Evolutionary conservation across 2,888 invertebrate genomes (phyloP), one percentile per base, ranked within the genome.

Genomic region (Drosophila formosana): DNA sequence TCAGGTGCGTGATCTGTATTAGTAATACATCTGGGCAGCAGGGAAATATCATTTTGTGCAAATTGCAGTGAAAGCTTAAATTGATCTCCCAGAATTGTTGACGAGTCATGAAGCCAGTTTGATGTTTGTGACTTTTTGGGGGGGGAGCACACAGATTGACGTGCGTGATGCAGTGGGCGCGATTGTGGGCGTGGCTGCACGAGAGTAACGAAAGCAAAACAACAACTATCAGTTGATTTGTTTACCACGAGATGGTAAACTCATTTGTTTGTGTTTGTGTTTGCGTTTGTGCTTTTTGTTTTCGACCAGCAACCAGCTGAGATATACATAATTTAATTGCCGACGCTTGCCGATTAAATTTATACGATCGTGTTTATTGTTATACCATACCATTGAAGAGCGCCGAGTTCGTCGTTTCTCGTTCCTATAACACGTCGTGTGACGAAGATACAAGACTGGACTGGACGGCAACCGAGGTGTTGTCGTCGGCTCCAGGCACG

Each of bases 291-390:
- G 39, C 25, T 41, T 26, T n/a, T 30, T 34, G 6, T 34, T 43
- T 4, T 47, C 25, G 55, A 43, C 32, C 45, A 32, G 13, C 43
- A 53, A 53, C 52, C 9, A 52, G 39, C 34, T 4, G 56, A 37
- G 47, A 34, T 11, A 37, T 37, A 47, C 18, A 18, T 50, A 28
- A 45, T 57, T 67, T 65, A 72, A 77, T 67, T 67, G 77, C 49
- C 39, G 63, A 49, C 63, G 13, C 53, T 70, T 47, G 46, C 45
- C 64, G 78, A 75, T 77, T 77, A 58, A 72, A 60, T 39, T 50
- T 75, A 77, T 75, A 75, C 64, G 67, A 72, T 67, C 61, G 52
- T 34, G 45, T 73, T 73, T 73, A 64, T 58, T 49, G 39, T 58
- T 51, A 39, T 55, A 53, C 47, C 41, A 71, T 18, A 18, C 41